phyloP scores from a whole-genome alignment of 2,888 invertebrate species.

The Nomada ferruginata region DNA sequence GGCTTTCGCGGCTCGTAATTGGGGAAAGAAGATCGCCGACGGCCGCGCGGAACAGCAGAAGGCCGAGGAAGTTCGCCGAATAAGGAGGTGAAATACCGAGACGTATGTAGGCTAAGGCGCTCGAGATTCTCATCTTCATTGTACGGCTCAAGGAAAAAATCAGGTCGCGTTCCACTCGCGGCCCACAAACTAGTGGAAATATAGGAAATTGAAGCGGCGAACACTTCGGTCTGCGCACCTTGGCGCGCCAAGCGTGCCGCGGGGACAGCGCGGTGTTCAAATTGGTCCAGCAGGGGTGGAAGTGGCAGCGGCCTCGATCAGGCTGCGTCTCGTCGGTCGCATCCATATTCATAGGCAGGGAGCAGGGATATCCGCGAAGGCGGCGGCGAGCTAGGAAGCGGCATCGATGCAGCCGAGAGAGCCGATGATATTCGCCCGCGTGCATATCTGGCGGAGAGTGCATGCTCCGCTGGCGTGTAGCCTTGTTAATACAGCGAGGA shows the following conservation, averaged over 20 bases:
- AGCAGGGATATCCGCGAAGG: constrained; percentile 8
- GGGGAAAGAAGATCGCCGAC: constrained; percentile 42
- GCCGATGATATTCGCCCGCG: constrained; percentile 32
- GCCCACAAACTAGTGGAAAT: no score
- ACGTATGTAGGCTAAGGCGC: neutral
- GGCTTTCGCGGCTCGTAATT: constrained; percentile 47
- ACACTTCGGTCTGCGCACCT: neutral
- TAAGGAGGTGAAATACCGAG: neutral
- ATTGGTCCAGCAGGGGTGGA: neutral
- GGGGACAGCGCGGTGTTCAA: no score
- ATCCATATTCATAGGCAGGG: constrained; percentile 47
- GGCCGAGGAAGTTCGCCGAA: constrained; percentile 14
- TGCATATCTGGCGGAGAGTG: constrained; percentile 28
- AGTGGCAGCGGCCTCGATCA: constrained; percentile 12
- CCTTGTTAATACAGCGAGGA: constrained; percentile 34
- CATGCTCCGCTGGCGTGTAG: neutral
- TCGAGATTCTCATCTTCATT: neutral
- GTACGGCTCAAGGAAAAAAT: neutral
- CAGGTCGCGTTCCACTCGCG: neutral
- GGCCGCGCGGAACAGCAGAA: neutral
- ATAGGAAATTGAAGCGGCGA: neutral
- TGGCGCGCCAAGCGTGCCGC: neutral
- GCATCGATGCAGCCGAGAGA: constrained; percentile 12
- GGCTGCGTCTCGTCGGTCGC: neutral
- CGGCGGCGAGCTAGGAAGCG: neutral